Evolutionary conservation across 2,113 vertebrate species (phyloP).

Genomic region (Xenotilapia caudafasciata): DNA sequence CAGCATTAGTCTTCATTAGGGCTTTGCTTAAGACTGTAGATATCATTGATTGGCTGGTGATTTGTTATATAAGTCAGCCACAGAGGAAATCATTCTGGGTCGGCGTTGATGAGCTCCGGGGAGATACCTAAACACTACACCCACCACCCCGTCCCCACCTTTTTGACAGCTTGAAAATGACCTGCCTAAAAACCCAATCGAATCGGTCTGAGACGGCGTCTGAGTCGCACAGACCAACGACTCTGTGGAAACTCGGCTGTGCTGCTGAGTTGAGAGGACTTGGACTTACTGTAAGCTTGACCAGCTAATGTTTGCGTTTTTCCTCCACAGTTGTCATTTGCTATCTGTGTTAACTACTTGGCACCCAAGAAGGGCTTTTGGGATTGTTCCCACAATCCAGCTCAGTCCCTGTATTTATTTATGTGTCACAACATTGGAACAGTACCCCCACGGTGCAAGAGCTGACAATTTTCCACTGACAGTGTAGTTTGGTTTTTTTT

Average conservation of each 20-base stretch:
- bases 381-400: neutral
- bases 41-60: conserved; percentile 41
- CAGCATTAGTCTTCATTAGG: conserved; percentile 39
- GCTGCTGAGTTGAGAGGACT: neutral
- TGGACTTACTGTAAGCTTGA: neutral
- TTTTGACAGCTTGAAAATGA: conserved; percentile 33
- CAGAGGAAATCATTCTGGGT: neutral
- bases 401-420: neutral
- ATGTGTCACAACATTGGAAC: conserved; percentile 11
- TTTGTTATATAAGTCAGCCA: conserved; percentile 10
- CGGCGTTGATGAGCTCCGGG: neutral
- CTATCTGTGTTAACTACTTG: conserved; percentile 10
- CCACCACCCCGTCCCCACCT: neutral
- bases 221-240: conserved; percentile 2
- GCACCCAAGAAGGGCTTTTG: neutral
- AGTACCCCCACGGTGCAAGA: neutral
- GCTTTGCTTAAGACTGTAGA: conserved; percentile 1
- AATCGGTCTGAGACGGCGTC: conserved; percentile 12
- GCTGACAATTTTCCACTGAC: neutral
- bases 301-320: neutral
- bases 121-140: neutral
- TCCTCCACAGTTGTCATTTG: neutral
- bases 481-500: neutral
- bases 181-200: conserved; percentile 39
- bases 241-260: neutral